Evolutionary conservation across 2,113 vertebrate species (phyloP).

Genomic region (Notarius lentiginosus): DNA sequence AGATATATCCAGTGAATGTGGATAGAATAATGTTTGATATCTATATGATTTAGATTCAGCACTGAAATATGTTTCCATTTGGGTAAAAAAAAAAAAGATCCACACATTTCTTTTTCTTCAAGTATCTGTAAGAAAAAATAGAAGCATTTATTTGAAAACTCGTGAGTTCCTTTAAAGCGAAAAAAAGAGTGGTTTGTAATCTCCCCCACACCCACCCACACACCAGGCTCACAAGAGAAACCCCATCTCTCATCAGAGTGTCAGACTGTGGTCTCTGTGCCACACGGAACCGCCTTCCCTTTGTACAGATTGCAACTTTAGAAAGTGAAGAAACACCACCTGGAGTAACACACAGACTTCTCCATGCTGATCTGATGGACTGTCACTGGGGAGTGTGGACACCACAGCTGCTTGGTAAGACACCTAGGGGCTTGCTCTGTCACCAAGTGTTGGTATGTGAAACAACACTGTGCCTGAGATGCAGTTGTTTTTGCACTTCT

Average conservation of each 20-base stretch:
- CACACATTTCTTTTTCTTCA: neutral
- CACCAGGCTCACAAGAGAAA: slow-evolving; percentile 4
- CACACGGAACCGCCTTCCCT: slow-evolving; percentile 3
- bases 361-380: slow-evolving; percentile 25
- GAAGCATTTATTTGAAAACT: neutral
- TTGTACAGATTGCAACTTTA: slow-evolving; percentile 12
- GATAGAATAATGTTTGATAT: neutral
- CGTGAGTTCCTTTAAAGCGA: neutral
- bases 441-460: neutral
- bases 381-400: slow-evolving; percentile 24
- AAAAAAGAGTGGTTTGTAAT: neutral
- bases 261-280: slow-evolving; percentile 28
- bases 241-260: slow-evolving; percentile 18
- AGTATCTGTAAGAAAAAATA: neutral
- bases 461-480: neutral
- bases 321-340: slow-evolving; percentile 18
- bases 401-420: slow-evolving; percentile 26
- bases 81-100: too few species aligned
- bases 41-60: neutral
- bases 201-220: slow-evolving; percentile 3
- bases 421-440: neutral
- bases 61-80: neutral
- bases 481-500: neutral
- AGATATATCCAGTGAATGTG: too few species aligned
- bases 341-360: slow-evolving; percentile 20